Percentiles rank a stretch among this genome's conserved stretches.
Evolutionary conservation across 2,797 vertebrate species (phyloP).

Genomic region (Tauraco hartlaubi): DNA sequence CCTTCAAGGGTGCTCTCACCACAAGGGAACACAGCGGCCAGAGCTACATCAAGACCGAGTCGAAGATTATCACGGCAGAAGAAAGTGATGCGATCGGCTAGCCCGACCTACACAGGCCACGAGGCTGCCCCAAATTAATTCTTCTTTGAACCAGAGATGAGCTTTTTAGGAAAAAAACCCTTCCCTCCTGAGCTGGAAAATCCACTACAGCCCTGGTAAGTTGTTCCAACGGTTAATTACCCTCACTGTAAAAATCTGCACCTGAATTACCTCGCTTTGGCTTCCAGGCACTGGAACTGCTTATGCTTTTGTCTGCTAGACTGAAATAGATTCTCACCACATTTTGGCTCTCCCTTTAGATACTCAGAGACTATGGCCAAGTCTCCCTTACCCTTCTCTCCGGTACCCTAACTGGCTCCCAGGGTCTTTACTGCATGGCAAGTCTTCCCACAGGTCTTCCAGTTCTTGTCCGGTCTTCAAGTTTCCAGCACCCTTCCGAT

Average conservation of each 20-base stretch:
- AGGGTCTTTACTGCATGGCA: background rate
- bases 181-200: background rate
- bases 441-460: background rate
- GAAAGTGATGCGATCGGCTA: fast-evolving
- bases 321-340: background rate
- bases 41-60: fast-evolving
- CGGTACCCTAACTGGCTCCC: background rate
- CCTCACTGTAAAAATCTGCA: background rate
- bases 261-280: background rate
- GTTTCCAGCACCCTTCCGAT: background rate
- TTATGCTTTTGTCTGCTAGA: background rate
- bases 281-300: background rate
- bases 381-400: background rate
- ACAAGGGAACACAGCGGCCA: background rate
- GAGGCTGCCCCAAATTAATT: background rate
- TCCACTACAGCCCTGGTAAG: background rate
- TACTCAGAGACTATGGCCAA: background rate
- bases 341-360: background rate
- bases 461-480: background rate
- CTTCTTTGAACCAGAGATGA: background rate
- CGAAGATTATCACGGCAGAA: background rate
- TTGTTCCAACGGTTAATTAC: conserved; percentile 4
- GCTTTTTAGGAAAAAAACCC: background rate
- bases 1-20: background rate
- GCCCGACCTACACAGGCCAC: background rate